These are phyloP conservation scores for Carcinoscorpius rotundicauda DNA, from an alignment of 1,140 invertebrate genomes.

Conservation along the genomic window DNA sequence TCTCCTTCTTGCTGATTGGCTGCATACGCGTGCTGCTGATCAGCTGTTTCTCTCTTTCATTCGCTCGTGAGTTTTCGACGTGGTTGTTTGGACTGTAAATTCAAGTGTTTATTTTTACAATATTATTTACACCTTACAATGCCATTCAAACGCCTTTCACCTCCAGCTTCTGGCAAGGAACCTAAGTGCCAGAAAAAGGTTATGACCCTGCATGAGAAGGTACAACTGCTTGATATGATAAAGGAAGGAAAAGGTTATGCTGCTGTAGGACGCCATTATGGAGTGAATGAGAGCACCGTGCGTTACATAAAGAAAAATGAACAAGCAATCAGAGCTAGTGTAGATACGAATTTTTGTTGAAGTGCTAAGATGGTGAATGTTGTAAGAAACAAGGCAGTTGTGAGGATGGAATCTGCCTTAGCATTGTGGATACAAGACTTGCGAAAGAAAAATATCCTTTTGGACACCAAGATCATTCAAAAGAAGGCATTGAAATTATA, in stretches of 20 bases:
- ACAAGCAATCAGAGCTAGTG: conserved; percentile 7
- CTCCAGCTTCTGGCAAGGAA: too few relatives aligned
- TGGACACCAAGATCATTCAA: too few relatives aligned
- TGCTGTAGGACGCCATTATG: conserved; percentile 13
- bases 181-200: conserved; percentile 15
- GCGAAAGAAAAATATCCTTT: too few relatives aligned
- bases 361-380: neutral
- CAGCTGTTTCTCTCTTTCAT: too few relatives aligned
- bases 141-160: too few relatives aligned
- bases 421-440: conserved; percentile 6
- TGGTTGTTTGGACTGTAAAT: too few relatives aligned
- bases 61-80: too few relatives aligned
- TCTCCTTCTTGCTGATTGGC: too few relatives aligned
- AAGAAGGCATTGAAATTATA: too few relatives aligned
- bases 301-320: conserved; percentile 10
- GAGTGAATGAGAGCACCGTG: conserved; percentile 10
- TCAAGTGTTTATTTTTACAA: too few relatives aligned
- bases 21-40: too few relatives aligned
- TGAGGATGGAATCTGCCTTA: neutral
- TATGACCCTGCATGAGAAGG: conserved; percentile 14
- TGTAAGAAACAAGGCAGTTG: conserved; percentile 2
- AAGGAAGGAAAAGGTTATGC: conserved; percentile 14
- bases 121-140: too few relatives aligned
- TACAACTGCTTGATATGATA: conserved; percentile 18
- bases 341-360: neutral